Evolutionary conservation across 2,797 vertebrate genomes (phyloP).

Genomic region (Darevskia nairensis): DNA sequence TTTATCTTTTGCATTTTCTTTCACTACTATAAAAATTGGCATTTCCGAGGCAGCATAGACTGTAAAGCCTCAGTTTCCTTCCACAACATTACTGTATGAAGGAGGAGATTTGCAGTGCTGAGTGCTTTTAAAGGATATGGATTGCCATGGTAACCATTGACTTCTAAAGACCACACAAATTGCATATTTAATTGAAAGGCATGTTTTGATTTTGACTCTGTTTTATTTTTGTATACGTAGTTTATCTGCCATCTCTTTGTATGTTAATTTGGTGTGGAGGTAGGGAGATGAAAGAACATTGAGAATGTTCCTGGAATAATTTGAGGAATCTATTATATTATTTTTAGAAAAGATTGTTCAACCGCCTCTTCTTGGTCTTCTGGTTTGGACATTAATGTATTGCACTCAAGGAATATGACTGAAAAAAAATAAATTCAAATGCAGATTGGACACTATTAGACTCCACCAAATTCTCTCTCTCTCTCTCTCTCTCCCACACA

Average conservation of each 20-base stretch:
- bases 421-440: neutral
- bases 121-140: neutral
- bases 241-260: neutral
- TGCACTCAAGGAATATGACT: neutral
- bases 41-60: neutral
- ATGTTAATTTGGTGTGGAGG: too few relatives aligned
- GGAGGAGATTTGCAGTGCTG: neutral
- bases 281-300: neutral
- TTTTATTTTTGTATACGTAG: neutral
- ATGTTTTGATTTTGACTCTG: neutral
- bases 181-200: neutral
- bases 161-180: neutral
- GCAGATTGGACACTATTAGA: neutral
- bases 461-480: neutral
- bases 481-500: too few relatives aligned
- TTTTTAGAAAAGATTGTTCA: neutral
- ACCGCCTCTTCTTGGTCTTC: neutral
- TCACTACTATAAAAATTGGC: neutral
- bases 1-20: neutral
- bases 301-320: neutral
- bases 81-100: rapidly evolving
- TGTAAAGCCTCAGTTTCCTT: neutral
- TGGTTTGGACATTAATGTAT: neutral
- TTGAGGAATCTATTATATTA: neutral
- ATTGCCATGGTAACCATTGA: conserved; percentile 28